Percentiles rank a stretch among this genome's conserved stretches.
Evolutionary conservation across 2,113 vertebrate species (phyloP).

Genomic region (Pedionomus torquatus): DNA sequence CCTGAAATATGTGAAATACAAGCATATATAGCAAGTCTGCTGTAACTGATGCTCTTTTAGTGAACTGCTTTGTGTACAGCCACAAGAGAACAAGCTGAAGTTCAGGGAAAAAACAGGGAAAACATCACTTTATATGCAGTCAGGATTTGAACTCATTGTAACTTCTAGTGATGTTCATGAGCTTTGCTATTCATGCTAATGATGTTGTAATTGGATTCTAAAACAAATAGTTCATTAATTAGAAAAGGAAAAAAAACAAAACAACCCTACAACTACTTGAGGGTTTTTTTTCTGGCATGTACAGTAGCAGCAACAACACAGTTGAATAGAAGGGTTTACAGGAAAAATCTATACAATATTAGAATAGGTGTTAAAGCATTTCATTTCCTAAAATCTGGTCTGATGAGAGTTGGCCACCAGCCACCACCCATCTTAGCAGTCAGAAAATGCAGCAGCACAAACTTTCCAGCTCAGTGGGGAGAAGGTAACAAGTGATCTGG

Average conservation of each 20-base stretch:
- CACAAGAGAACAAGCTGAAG: not conserved
- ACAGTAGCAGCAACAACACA: not conserved
- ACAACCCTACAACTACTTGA: not conserved
- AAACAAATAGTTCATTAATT: not conserved
- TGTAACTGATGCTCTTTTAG: not conserved
- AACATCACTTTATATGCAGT: not conserved
- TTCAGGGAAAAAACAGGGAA: not conserved
- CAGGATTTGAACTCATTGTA: not conserved
- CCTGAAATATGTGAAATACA: not conserved
- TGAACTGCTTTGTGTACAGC: not conserved
- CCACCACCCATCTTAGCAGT: not conserved
- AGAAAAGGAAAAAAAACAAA: not conserved
- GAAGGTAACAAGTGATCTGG: not conserved
- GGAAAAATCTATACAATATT: not conserved
- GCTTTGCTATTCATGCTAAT: not conserved
- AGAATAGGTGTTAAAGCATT: not conserved
- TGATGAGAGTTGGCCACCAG: not conserved
- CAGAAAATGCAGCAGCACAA: not conserved
- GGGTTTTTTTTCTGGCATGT: rapidly evolving
- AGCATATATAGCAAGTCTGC: not conserved
- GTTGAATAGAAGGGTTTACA: not conserved
- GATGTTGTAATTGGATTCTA: not conserved
- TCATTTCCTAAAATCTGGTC: not conserved
- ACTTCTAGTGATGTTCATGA: not conserved
- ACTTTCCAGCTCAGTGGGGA: rapidly evolving